Evolutionary conservation across 2,888 invertebrate species (phyloP), one percentile per base, ranked within the genome.

Genomic region (Drosophila gaucha): DNA sequence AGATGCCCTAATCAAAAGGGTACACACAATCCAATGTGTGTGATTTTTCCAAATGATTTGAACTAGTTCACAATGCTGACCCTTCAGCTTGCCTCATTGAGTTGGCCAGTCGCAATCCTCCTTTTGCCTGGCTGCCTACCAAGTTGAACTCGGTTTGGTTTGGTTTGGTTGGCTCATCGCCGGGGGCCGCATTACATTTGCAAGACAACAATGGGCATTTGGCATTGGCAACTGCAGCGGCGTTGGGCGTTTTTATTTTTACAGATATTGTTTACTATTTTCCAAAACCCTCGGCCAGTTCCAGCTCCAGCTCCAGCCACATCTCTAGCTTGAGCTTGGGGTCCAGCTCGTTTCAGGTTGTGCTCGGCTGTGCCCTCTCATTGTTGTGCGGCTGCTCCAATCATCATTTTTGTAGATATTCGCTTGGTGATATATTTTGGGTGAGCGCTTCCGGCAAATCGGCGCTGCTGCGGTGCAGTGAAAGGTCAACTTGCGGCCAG

Each of bases 161-260:
- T 18, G 28, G 44, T 55, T 77, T 56, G 59, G 55, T 60, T 75
- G 60, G 50, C 58, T 57, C 64, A 67, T 22, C 57, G 67, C 70
- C 67, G 52, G 36, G 8, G 64, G 85, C 82, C 63, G 84, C 78
- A 83, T 86, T 83, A 83, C 82, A 86, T 83, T 83, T 80, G 70
- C 73, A 77, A 86, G 80, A 86, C 87, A 82, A 86, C 82, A 82
- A 86, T 82, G 86, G 86, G 69, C 74, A 83, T 83, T 80, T 75
- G 67, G 78, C 78, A 74, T 74, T 74, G 74, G 77, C 50, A 73
- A 73, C 74, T 60, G 75, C 70, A 70, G 74, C 65, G 86, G 89
- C 89, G 87, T 89, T 89, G 89, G 89, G 89, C 89, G 89, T 89
- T 87, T 89, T 90, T 89, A 83, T 89, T 90, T 89, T 89, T 90